phyloP scores from a whole-genome alignment of 2,888 invertebrate species.

The Ctenicera cuprea region DNA sequence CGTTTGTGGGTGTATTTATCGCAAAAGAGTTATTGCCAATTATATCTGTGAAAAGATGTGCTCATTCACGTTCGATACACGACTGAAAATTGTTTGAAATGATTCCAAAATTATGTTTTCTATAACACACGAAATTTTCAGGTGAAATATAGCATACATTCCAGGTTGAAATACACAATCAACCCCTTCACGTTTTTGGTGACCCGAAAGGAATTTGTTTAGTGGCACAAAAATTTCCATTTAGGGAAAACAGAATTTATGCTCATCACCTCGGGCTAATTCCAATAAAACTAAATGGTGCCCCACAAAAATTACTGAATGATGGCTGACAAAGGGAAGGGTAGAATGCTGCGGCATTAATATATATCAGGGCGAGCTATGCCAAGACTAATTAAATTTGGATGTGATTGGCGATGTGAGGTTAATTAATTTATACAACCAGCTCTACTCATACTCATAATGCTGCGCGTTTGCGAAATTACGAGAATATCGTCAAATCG shows the following conservation, averaged over 20 bases:
- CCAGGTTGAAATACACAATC: too few species aligned
- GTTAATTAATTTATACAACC: constrained; percentile 25
- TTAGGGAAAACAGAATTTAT: background rate
- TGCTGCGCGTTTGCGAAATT: background rate
- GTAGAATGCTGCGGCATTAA: background rate
- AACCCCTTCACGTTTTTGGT: background rate
- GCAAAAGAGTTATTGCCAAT: too few species aligned
- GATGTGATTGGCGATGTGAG: constrained; percentile 27
- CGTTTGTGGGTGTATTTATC: too few species aligned
- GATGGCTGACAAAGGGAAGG: constrained; percentile 11
- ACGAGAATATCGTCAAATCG: background rate
- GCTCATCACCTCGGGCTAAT: constrained; percentile 17
- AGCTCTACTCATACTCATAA: background rate
- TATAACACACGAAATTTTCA: too few species aligned
- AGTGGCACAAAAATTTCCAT: background rate
- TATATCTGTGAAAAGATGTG: too few species aligned
- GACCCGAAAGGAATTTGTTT: background rate
- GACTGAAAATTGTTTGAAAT: too few species aligned
- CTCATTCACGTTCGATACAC: too few species aligned
- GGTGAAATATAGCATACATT: too few species aligned
- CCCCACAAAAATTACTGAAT: constrained; percentile 19
- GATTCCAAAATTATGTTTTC: too few species aligned
- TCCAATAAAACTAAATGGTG: constrained; percentile 22
- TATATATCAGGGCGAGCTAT: constrained; percentile 24
- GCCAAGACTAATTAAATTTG: constrained; percentile 17